Base-by-base conservation (phyloP, 1,140 invertebrate genomes). In the Listronotus bonariensis region DNA sequence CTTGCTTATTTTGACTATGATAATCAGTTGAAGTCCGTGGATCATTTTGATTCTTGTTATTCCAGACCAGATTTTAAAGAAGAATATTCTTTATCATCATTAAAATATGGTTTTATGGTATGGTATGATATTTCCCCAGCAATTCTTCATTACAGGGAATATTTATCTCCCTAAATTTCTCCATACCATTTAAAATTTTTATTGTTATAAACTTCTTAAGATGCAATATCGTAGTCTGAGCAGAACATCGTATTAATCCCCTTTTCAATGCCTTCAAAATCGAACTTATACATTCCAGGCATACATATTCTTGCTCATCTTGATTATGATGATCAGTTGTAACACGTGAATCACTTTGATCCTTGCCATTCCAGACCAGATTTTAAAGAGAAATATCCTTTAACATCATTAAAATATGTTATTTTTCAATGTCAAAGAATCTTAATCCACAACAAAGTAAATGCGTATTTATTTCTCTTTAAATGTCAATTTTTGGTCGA, bases 131-230 rank as follows among this genome's bases (percentile, higher is more conserved):
- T 80, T 98, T 98, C 42, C 97, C 97, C 77, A 99, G 81, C 65
- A 99, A 83, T 85, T 99, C 96, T 77, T 98, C 92, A 83, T 99
- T 98, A 82, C 96, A 99, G 77, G 98, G 84, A 76, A 99, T 96
- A 97, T 80, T 98, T 93, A 84, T 99, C 95, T 84, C 92, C 89
- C 84, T 97, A 98, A 97, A 98, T 80, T 94, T 93, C 57, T 96
- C 92, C 76, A 92, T 90, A 45, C 83, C 84, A 75, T 93, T 94
- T 67, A 96, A 86, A 58, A 98, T 87, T 82, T 98, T 97, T 75
- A 96, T 92, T 48, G 97, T 95, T 70, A 99, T 89, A 81, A 97
- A 98, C 79, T 99, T 98, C 80, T 98, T 98, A 7, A 98, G 83
- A 78, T 97, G 95, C 48, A 93, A 95, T 70, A 98, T 95, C 7